Conservation (phyloP, 2,113 vertebrate genomes). For the Brachypteracias leptosomus region DNA sequence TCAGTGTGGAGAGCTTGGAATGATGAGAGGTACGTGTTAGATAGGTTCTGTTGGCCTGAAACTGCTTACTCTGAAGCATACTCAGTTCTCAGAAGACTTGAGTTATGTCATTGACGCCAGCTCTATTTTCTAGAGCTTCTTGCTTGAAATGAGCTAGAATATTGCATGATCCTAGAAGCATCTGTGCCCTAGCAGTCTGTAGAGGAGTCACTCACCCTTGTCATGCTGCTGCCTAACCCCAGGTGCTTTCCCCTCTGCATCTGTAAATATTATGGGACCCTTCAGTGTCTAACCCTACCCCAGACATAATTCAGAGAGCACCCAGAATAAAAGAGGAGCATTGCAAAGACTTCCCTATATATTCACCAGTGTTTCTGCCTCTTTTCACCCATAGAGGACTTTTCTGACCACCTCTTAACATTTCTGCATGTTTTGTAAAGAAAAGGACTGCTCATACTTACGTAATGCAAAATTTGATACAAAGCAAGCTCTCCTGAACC, state of each 20-base stretch:
- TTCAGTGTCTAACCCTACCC: neutral
- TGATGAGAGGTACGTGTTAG: neutral
- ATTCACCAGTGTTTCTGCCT: neutral
- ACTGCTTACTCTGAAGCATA: neutral
- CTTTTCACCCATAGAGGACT: neutral
- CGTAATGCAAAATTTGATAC: fast-evolving
- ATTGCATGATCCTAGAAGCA: neutral
- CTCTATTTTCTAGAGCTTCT: neutral
- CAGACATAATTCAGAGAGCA: neutral
- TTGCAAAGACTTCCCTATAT: neutral
- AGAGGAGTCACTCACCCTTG: neutral
- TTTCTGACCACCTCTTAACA: neutral
- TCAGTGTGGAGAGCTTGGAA: neutral
- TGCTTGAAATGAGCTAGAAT: neutral
- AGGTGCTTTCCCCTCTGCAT: neutral
- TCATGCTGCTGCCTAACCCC: neutral
- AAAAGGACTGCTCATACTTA: neutral
- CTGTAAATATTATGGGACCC: neutral
- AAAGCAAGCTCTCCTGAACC: neutral
- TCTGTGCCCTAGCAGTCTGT: neutral
- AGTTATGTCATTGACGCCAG: neutral
- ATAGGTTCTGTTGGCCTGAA: neutral
- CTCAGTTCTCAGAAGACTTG: neutral
- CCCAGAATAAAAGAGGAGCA: neutral
- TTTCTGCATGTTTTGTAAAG: neutral